Evolutionary conservation across 2,797 vertebrate genomes (phyloP), one percentile per base, ranked within the genome.

Genomic region (Philypnodon macrostomus): DNA sequence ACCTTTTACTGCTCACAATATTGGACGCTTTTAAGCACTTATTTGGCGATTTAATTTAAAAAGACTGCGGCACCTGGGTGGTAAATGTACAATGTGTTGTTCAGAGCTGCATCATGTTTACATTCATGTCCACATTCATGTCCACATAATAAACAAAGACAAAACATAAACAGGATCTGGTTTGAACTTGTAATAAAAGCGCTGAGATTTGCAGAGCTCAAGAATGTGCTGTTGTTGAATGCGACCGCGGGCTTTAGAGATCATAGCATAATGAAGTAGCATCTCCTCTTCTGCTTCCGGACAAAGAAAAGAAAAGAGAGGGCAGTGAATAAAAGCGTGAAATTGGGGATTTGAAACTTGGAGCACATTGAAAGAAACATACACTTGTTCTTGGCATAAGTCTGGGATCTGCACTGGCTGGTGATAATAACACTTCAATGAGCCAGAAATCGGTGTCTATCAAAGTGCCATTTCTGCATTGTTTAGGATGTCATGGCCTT

Each of bases 311-410:
- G 58, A 70, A n/a, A 42, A 59, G 66, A 54, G 29, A 54, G 63
- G 44, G 41, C 52, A 42, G 69, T 74, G 77, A 83, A 80, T 67
- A 47, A 55, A 41, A 53, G 67, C 56, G 52, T 70, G 76, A 85
- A 84, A 86, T 77, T 55, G 56, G 61, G 73, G 81, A 84, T 80
- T 77, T 75, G 54, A 77, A 75, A 83, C 66, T 74, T 83, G 81
- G 79, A 83, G 15, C 30, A 34, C 32, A 51, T 14, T 72, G 66
- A 80, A 75, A 66, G 68, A 51, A 70, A 66, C 53, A 60, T 53
- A 54, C 41, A 65, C 74, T 83, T 71, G 75, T 71, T 73, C 51
- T 67, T 82, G 73, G 79, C 75, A 64, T 38, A 53, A 49, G 17
- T 70, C 53, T 56, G 35, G 38, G 64, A 58, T 80, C 67, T 72